Percentiles rank a stretch among this genome's conserved stretches.
Conservation (phyloP, 2,113 vertebrate genomes). For the Ageneiosus marmoratus region DNA sequence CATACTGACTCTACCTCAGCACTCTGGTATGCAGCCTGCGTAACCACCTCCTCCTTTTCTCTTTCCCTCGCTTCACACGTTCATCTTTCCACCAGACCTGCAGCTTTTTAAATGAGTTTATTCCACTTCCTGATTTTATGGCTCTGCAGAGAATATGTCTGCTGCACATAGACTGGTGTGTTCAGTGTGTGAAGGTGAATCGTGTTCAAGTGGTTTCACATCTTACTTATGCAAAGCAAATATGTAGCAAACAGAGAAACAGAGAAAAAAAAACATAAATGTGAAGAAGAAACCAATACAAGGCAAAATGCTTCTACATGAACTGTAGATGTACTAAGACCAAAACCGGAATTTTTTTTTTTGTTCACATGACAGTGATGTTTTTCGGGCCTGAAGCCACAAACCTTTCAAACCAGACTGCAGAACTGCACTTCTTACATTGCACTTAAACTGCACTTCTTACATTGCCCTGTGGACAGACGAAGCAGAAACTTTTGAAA, state of each 20-base stretch:
- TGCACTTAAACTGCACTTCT: too few species aligned
- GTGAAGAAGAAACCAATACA: neutral
- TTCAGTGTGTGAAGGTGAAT: conserved; percentile 36
- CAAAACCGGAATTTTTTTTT: too few species aligned
- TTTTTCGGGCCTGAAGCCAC: too few species aligned
- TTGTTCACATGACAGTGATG: too few species aligned
- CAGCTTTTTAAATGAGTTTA: conserved; percentile 43
- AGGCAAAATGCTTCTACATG: neutral
- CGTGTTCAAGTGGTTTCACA: conserved; percentile 51
- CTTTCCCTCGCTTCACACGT: conserved; percentile 35
- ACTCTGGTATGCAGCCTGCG: conserved; percentile 51
- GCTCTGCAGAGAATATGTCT: conserved; percentile 28
- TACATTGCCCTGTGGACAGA: too few species aligned
- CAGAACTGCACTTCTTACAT: too few species aligned
- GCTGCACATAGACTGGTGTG: conserved; percentile 26
- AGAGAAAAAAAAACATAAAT: conserved; percentile 3
- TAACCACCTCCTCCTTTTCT: conserved; percentile 39
- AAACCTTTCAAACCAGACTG: too few species aligned
- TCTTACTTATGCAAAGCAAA: conserved; percentile 53
- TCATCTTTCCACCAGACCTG: conserved; percentile 50
- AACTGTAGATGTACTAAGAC: neutral
- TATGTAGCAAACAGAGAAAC: neutral
- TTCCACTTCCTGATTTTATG: conserved; percentile 45
- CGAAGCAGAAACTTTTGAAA: too few species aligned
- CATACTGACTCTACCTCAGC: conserved; percentile 49